phyloP scores from a whole-genome alignment of 1,140 invertebrate genomes.

The Musca domestica region DNA sequence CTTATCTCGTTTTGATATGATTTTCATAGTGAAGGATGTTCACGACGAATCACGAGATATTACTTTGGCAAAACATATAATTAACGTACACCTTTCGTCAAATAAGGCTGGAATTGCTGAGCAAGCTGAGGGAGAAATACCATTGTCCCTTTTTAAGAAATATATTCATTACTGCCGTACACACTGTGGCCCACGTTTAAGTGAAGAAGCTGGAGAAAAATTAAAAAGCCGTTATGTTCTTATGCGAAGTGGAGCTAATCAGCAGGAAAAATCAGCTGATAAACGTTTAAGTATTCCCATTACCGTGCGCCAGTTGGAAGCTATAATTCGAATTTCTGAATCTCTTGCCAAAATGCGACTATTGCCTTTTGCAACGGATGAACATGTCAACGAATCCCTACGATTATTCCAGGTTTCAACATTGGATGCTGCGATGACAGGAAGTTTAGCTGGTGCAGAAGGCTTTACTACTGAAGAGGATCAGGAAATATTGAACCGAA shows the following conservation, averaged over 20 bases:
- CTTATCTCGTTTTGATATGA: slow-evolving; percentile 99
- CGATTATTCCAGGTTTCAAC: slow-evolving; percentile 99
- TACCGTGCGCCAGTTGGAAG: slow-evolving; percentile 95
- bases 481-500: slow-evolving; percentile 80
- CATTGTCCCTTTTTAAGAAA: slow-evolving; percentile 85
- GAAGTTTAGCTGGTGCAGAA: slow-evolving; percentile 88
- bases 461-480: slow-evolving; percentile 96
- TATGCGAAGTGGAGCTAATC: slow-evolving; percentile 81
- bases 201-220: slow-evolving; percentile 83
- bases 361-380: slow-evolving; percentile 86
- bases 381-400: slow-evolving; percentile 95
- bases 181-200: slow-evolving; percentile 88
- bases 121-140: slow-evolving; percentile 73
- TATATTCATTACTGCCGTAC: slow-evolving; percentile 89
- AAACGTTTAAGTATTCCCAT: slow-evolving; percentile 87
- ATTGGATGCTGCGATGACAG: slow-evolving; percentile 90
- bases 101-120: slow-evolving; percentile 64
- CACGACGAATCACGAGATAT: slow-evolving; percentile 87
- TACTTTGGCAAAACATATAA: slow-evolving; percentile 94
- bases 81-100: slow-evolving; percentile 92
- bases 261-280: slow-evolving; percentile 78
- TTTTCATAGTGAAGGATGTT: slow-evolving; percentile 98
- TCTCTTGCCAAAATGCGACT: slow-evolving; percentile 97
- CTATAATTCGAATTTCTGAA: slow-evolving; percentile 94
- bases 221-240: slow-evolving; percentile 93